These are phyloP conservation scores for Silurus aristotelis DNA, from an alignment of 2,797 vertebrate species.

Conservation along the genomic window DNA sequence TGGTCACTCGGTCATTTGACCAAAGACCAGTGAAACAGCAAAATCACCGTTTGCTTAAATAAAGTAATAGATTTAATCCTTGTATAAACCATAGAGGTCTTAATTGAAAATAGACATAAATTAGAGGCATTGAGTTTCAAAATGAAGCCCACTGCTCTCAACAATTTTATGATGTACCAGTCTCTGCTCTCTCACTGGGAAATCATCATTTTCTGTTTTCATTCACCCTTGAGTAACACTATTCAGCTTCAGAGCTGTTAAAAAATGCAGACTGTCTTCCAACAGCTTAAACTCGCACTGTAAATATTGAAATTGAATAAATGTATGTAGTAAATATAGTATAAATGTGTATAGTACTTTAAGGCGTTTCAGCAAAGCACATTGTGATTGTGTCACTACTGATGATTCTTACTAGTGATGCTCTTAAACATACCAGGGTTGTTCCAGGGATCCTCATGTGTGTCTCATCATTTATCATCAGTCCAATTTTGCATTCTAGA, in stretches of 20 bases:
- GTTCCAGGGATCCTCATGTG: background rate
- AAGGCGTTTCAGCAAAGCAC: no score
- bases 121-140: background rate
- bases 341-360: background rate
- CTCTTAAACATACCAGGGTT: background rate
- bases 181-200: background rate
- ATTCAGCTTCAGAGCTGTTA: background rate
- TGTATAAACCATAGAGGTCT: background rate
- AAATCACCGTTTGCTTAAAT: background rate
- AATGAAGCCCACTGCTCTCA: background rate
- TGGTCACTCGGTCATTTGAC: slow-evolving; percentile 27
- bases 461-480: background rate
- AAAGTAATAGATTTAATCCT: background rate
- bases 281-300: background rate
- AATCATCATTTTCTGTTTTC: background rate
- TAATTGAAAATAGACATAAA: background rate
- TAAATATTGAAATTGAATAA: background rate
- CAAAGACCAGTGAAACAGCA: slow-evolving; percentile 1
- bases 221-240: background rate
- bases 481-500: background rate
- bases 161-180: background rate
- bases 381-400: background rate
- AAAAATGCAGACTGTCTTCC: background rate
- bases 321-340: background rate
- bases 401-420: background rate